A percentile compares a stretch with the other conserved stretches of the same genome.
Conservation (phyloP, 2,888 invertebrate genomes). For the Parapristionchus giblindavisi region DNA sequence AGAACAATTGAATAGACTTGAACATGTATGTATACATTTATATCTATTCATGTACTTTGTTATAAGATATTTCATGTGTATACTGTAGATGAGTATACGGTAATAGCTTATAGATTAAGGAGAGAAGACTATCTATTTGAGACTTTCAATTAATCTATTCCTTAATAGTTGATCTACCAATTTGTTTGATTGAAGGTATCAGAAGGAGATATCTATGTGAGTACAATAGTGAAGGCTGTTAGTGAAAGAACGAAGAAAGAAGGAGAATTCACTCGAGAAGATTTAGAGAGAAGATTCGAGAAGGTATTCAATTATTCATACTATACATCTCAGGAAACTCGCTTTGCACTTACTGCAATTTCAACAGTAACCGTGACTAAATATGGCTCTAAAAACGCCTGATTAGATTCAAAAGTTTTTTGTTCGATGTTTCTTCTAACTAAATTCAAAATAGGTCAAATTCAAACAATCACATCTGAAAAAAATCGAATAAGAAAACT, state of each 20-base stretch:
- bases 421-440: too few relatives aligned
- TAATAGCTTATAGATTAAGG: not conserved
- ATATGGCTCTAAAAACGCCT: too few relatives aligned
- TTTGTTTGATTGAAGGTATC: conserved; percentile 7
- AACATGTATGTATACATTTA: not conserved
- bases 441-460: too few relatives aligned
- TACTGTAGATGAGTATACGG: not conserved
- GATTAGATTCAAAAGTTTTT: too few relatives aligned
- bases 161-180: not conserved
- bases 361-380: too few relatives aligned
- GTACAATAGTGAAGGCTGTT: conserved; percentile 1
- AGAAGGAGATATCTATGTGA: conserved; percentile 15
- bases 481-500: too few relatives aligned
- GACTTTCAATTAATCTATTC: not conserved
- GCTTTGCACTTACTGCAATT: too few relatives aligned
- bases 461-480: too few relatives aligned
- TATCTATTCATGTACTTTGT: not conserved
- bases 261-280: conserved; percentile 88
- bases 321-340: too few relatives aligned
- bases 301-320: conserved; percentile 71
- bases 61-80: not conserved
- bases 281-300: conserved; percentile 83
- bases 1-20: conserved; percentile 27
- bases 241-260: conserved; percentile 73
- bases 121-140: too few relatives aligned